phyloP scores from a whole-genome alignment of 2,888 invertebrate genomes.

The Mactromeris polynyma region DNA sequence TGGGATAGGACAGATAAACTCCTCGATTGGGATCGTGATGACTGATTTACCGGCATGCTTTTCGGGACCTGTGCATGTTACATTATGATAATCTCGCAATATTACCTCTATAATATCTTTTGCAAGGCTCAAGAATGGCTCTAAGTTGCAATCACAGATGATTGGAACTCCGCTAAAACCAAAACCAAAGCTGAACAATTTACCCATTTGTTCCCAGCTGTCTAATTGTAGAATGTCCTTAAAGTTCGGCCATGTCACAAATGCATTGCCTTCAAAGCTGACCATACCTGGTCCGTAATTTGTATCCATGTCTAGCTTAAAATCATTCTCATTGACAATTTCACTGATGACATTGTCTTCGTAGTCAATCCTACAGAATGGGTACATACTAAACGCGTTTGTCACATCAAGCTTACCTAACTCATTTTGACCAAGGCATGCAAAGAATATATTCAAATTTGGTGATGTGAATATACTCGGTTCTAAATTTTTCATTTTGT shows the following conservation, averaged over 20 bases:
- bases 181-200: constrained; percentile 46
- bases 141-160: constrained; percentile 46
- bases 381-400: constrained; percentile 42
- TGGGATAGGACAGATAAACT: not conserved
- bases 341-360: constrained; percentile 49
- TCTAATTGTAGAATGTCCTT: constrained; percentile 32
- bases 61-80: constrained; percentile 42
- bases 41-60: constrained; percentile 4
- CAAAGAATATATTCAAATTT: not conserved
- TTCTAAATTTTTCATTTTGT: constrained; percentile 26
- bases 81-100: constrained; percentile 42
- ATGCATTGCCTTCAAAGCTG: not conserved
- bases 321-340: constrained; percentile 43
- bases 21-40: not conserved
- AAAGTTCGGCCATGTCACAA: constrained; percentile 45
- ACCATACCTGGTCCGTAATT: constrained; percentile 52
- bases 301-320: constrained; percentile 14
- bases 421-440: constrained; percentile 14
- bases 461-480: not conserved
- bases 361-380: constrained; percentile 49
- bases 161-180: constrained; percentile 31
- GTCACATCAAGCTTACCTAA: constrained; percentile 38
- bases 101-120: constrained; percentile 8
- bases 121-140: constrained; percentile 29
- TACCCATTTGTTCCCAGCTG: constrained; percentile 35